Evolutionary conservation across 2,113 vertebrate genomes (phyloP).

Genomic region (Astatotilapia flaviijosephi): DNA sequence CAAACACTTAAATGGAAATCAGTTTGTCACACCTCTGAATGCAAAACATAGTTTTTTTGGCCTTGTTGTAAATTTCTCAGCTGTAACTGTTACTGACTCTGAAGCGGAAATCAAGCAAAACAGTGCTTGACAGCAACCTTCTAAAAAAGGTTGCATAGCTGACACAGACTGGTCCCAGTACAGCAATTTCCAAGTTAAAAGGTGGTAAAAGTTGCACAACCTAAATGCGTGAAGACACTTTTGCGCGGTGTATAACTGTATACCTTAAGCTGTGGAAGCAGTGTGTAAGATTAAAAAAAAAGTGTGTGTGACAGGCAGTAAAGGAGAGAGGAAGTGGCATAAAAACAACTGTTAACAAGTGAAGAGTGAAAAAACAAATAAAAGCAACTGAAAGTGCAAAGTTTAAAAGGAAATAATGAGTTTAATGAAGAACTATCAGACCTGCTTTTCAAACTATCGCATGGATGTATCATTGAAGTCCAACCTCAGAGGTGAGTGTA

Average conservation of each 20-base stretch:
- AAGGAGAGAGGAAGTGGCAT: not conserved
- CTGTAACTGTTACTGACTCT: not conserved
- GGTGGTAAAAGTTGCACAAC: not conserved
- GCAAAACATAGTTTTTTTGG: not conserved
- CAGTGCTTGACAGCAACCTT: not conserved
- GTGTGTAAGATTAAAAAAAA: not conserved
- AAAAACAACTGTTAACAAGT: not conserved
- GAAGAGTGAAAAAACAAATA: not conserved
- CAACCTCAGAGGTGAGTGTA: not conserved
- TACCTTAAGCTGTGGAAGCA: not conserved
- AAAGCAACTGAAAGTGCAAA: not conserved
- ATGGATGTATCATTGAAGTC: not conserved
- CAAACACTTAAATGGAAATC: not conserved
- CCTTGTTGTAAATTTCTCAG: not conserved
- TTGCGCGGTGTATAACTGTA: not conserved
- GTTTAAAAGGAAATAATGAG: conserved; percentile 4
- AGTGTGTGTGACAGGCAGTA: not conserved
- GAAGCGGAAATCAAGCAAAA: not conserved
- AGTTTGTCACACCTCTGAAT: fast-evolving
- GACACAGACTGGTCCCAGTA: not conserved
- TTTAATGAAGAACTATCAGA: not conserved
- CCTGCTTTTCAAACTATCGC: not conserved
- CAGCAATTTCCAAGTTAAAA: not conserved
- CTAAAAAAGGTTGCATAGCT: not conserved
- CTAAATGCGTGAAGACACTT: not conserved